These are phyloP conservation scores for Orussus abietinus DNA, from an alignment of 1,140 invertebrate species.

Conservation along the genomic window DNA sequence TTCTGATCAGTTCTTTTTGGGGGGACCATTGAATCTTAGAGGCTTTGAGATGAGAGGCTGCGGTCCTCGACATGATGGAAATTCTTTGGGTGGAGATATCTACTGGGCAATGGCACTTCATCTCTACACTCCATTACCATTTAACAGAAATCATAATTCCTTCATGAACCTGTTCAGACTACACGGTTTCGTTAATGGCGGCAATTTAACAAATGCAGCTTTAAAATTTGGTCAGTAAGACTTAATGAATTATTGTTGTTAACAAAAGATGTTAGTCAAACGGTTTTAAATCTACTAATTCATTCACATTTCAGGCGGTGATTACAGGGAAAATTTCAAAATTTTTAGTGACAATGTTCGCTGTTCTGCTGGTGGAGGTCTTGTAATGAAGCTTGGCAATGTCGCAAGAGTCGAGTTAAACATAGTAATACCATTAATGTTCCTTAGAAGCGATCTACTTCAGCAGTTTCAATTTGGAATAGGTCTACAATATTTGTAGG, in stretches of 20 bases:
- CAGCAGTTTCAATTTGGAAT: slow-evolving; percentile 49
- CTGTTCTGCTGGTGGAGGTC: slow-evolving; percentile 66
- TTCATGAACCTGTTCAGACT: slow-evolving; percentile 77
- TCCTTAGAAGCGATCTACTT: slow-evolving; percentile 36
- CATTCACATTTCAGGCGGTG: slow-evolving; percentile 37
- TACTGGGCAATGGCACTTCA: slow-evolving; percentile 81
- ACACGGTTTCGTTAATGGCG: slow-evolving; percentile 81
- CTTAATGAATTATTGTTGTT: slow-evolving; percentile 23
- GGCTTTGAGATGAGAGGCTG: slow-evolving; percentile 80
- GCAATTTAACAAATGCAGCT: slow-evolving; percentile 63
- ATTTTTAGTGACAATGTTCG: slow-evolving; percentile 54
- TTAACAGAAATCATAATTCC: slow-evolving; percentile 67
- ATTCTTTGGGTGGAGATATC: slow-evolving; percentile 64
- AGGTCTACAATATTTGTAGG: slow-evolving; percentile 45
- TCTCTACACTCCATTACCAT: slow-evolving; percentile 81
- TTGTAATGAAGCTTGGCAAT: slow-evolving; percentile 73
- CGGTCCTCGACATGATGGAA: slow-evolving; percentile 73
- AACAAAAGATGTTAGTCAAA: slow-evolving; percentile 5
- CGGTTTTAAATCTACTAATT: slow-evolving; percentile 13
- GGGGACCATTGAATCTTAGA: slow-evolving; percentile 77
- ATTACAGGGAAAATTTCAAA: slow-evolving; percentile 43
- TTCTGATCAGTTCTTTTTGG: slow-evolving; percentile 80
- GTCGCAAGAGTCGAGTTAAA: slow-evolving; percentile 82
- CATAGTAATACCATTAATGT: slow-evolving; percentile 36
- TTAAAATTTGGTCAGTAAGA: slow-evolving; percentile 47